Conservation (phyloP, 2,113 vertebrate species). For the Ivindomyrus marchei region DNA sequence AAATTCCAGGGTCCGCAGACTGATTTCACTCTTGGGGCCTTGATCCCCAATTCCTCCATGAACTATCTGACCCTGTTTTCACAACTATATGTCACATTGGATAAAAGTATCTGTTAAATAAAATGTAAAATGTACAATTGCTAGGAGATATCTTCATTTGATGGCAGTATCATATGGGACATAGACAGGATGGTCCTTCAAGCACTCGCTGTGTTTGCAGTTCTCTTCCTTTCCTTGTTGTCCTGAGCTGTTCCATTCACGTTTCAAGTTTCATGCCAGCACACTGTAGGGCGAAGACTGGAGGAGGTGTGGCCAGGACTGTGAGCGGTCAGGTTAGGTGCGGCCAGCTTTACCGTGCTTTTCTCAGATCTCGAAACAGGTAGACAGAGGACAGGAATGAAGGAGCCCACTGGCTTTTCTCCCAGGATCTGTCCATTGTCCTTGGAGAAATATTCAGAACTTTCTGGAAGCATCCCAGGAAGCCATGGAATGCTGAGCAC, state of each 20-base stretch:
- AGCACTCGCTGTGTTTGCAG: neutral
- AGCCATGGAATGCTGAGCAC: constrained; percentile 19
- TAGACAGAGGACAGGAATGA: neutral
- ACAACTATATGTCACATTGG: neutral
- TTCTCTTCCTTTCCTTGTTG: neutral
- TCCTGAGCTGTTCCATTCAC: neutral
- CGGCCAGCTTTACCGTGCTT: neutral
- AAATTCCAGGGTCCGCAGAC: constrained; percentile 28
- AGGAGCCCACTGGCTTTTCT: neutral
- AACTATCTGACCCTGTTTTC: neutral
- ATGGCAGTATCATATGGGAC: neutral
- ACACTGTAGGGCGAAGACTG: neutral
- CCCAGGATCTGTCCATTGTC: neutral
- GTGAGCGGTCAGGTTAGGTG: neutral
- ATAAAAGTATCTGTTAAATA: neutral
- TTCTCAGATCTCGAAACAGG: neutral
- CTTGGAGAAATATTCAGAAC: neutral
- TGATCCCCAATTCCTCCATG: neutral
- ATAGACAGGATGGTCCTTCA: neutral
- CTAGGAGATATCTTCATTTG: neutral
- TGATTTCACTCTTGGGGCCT: neutral
- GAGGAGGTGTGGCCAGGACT: neutral
- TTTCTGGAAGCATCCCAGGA: constrained; percentile 5
- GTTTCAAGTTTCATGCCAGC: too few species aligned
- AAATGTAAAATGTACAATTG: neutral